Base-by-base conservation (phyloP, 2,888 invertebrate genomes). In the Petrolisthes manimaculis region DNA sequence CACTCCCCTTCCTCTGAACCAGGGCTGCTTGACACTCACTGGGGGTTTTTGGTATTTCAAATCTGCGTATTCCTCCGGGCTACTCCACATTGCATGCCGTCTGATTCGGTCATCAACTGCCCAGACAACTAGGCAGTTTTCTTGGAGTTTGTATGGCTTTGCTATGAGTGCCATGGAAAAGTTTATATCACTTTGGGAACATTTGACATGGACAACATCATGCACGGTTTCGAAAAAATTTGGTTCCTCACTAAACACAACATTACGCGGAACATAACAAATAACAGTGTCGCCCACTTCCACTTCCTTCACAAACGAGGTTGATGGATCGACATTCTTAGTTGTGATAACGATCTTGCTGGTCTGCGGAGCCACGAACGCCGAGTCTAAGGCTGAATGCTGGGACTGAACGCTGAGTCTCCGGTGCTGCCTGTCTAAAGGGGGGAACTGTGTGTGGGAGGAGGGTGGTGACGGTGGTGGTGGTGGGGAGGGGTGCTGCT, bases 331-430 rank as follows among this genome's bases (percentile, higher is more conserved):
- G 61, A 81, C 54, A 82, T 81, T 74, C 69, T 88, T 88, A 78
- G 88, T 77, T 61, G 81, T 88, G 55, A 88, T 88, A 84, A 88
- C 88, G 79, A 88, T 88, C 84, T 84, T 88, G 88, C 84, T 88
- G 75, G 84, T 84, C 84, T 84, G 88, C 79, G 84, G 84, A 88
- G 88, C 84, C 81, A 75, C 54, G 69, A 75, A 88, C 80, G 84
- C 55, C 67, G 80, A 78, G 75, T 88, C 77, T 37, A 74, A 80
- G 54, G 74, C 61, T 54, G 83, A 84, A 37, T 81, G 75, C n/a
- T 88, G 84, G 56, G 82, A 69, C n/a, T 80, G 80, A 81, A 79
- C 67, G 81, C 88, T 77, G 18, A 71, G 84, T 67, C 84, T 84
- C 80, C 74, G 81, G 84, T 88, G 88, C 82, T 84, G 88, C 81